Conservation (phyloP, 2,113 vertebrate species). For the Notothenia coriiceps region DNA sequence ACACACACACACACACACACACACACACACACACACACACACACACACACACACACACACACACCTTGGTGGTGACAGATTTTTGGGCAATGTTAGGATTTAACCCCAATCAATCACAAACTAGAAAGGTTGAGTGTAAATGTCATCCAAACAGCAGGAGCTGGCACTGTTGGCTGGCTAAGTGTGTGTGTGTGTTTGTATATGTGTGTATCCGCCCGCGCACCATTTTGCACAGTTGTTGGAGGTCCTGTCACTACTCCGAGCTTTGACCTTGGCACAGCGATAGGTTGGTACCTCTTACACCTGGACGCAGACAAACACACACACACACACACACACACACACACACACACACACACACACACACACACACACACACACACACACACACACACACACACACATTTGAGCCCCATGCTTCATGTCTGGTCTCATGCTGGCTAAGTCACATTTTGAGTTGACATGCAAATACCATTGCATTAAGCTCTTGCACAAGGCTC, state of each 20-base stretch:
- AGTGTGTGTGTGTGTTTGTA: constrained; percentile 46
- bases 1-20: constrained; percentile 28
- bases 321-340: constrained; percentile 30
- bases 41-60: constrained; percentile 30
- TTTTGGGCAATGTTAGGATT: constrained; percentile 74
- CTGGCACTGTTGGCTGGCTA: constrained; percentile 69
- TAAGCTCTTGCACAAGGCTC: constrained; percentile 81
- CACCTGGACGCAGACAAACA: constrained; percentile 63
- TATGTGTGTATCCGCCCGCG: constrained; percentile 32
- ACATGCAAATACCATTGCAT: constrained; percentile 76
- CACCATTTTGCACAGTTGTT: constrained; percentile 56
- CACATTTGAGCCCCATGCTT: constrained; percentile 35
- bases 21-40: constrained; percentile 29
- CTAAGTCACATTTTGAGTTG: constrained; percentile 74
- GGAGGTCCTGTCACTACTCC: constrained; percentile 66
- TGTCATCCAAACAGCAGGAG: constrained; percentile 79
- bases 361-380: constrained; percentile 38
- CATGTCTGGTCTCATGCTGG: constrained; percentile 56
- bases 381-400: constrained; percentile 33
- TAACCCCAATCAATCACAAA: constrained; percentile 81
- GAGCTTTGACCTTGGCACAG: constrained; percentile 73
- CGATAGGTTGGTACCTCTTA: constrained; percentile 65
- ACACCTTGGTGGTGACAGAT: constrained; percentile 64
- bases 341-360: constrained; percentile 41
- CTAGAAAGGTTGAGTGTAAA: constrained; percentile 78